A percentile compares a stretch with the other conserved stretches of the same genome.
Conservation (phyloP, 2,888 invertebrate genomes). For the Pteria penguin region DNA sequence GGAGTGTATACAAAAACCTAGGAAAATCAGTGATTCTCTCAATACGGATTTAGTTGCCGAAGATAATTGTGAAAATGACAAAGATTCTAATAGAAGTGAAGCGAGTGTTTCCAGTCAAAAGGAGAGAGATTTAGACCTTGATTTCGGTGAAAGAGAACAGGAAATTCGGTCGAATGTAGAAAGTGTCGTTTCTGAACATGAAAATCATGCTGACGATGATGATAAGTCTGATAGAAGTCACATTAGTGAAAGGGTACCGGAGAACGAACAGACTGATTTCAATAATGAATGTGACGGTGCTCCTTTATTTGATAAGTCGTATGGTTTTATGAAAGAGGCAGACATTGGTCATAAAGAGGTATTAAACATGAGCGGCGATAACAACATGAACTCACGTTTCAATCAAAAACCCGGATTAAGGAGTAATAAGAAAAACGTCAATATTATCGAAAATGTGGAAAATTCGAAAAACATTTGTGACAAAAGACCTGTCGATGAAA, state of each 20-base stretch:
- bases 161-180: not conserved
- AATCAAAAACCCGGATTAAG: conserved; percentile 17
- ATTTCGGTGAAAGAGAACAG: too few relatives aligned
- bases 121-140: not conserved
- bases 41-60: not conserved
- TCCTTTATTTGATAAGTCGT: too few relatives aligned
- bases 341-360: not conserved
- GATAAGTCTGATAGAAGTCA: not conserved
- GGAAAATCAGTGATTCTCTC: not conserved
- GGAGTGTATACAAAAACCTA: conserved; percentile 1
- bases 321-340: not conserved
- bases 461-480: not conserved
- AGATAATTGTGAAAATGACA: not conserved
- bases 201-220: not conserved
- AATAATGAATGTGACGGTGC: not conserved
- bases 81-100: not conserved
- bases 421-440: conserved; percentile 20
- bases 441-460: conserved; percentile 11
- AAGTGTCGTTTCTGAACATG: too few relatives aligned
- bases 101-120: conserved; percentile 4
- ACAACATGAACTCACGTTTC: conserved; percentile 7
- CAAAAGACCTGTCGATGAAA: conserved; percentile 7
- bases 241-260: not conserved
- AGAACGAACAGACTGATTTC: not conserved
- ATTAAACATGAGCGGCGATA: not conserved